Evolutionary conservation across 2,888 invertebrate species (phyloP).

Genomic region (Cryptus viduatorius): DNA sequence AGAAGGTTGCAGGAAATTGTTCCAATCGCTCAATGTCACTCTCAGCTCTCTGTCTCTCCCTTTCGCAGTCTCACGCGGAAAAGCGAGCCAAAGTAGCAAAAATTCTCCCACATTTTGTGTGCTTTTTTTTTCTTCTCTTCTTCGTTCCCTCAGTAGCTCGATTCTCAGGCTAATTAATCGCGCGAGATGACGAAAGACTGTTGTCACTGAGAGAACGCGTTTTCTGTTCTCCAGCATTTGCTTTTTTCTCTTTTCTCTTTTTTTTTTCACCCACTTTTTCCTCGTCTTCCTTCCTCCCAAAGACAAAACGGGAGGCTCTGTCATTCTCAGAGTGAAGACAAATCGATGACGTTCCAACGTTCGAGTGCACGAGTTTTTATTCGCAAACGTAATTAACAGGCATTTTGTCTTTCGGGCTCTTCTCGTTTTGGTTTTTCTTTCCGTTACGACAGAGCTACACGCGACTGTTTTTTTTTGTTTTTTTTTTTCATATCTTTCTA

Average conservation of each 20-base stretch:
- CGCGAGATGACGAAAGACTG: conserved; percentile 61
- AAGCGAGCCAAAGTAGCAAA: conserved; percentile 39
- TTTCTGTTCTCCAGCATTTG: conserved; percentile 32
- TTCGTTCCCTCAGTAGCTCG: conserved; percentile 26
- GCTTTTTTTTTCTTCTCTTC: not conserved
- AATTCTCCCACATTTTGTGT: conserved; percentile 47
- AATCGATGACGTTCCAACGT: conserved; percentile 50
- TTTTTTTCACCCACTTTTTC: conserved; percentile 21
- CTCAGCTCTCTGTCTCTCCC: conserved; percentile 36
- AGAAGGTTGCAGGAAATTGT: conserved; percentile 54
- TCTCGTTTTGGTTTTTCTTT: not conserved
- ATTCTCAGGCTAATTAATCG: conserved; percentile 60
- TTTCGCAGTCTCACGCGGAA: conserved; percentile 14
- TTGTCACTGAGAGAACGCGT: conserved; percentile 46
- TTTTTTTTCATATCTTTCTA: conserved; percentile 17
- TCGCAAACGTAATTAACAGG: conserved; percentile 31
- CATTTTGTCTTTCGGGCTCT: conserved; percentile 26
- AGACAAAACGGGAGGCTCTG: conserved; percentile 46
- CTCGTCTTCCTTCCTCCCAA: conserved; percentile 35
- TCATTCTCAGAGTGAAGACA: conserved; percentile 43
- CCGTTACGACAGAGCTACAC: not conserved
- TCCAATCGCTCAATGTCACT: conserved; percentile 65
- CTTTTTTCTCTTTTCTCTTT: conserved; percentile 20
- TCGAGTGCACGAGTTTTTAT: conserved; percentile 15
- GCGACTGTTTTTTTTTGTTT: not conserved